These are phyloP conservation scores for Poeciliopsis turneri DNA, from an alignment of 2,797 vertebrate genomes.

Conservation along the genomic window DNA sequence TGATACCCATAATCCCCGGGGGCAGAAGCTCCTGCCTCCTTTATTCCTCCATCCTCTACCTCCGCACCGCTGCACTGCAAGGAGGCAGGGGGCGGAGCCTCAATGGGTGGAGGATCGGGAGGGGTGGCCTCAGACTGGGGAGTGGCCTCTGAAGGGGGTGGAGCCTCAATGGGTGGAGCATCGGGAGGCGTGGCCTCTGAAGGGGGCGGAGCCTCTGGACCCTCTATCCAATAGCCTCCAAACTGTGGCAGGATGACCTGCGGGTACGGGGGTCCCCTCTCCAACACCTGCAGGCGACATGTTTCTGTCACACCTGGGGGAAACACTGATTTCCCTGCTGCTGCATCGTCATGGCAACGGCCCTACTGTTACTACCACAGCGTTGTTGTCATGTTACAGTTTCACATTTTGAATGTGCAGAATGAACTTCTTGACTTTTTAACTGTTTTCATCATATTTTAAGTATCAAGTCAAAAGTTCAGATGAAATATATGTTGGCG, in stretches of 20 bases:
- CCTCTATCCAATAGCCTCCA: slow-evolving; percentile 96
- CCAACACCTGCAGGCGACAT: slow-evolving; percentile 82
- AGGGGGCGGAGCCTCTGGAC: slow-evolving; percentile 57
- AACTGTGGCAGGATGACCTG: slow-evolving; percentile 92
- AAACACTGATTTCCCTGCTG: not conserved
- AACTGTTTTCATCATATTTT: too few species aligned
- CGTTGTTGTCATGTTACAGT: too few species aligned
- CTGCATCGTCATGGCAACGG: too few species aligned
- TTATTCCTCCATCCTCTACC: slow-evolving; percentile 22
- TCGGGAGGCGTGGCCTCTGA: slow-evolving; percentile 32
- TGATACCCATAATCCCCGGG: slow-evolving; percentile 69
- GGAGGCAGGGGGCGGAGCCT: slow-evolving; percentile 52
- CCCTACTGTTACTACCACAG: too few species aligned
- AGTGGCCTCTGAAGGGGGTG: not conserved
- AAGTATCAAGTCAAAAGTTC: too few species aligned
- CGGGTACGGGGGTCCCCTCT: slow-evolving; percentile 86
- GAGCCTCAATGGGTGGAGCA: slow-evolving; percentile 17
- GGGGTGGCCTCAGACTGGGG: too few species aligned
- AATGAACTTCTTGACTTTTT: too few species aligned
- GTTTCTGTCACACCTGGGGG: not conserved
- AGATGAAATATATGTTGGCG: too few species aligned
- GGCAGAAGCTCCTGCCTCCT: slow-evolving; percentile 9
- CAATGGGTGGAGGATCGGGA: slow-evolving; percentile 49
- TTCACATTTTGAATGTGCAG: too few species aligned
- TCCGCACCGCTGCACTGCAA: slow-evolving; percentile 34